These are phyloP conservation scores for Zaprionus gabonicus DNA, from an alignment of 1,140 invertebrate species.

Conservation along the genomic window DNA sequence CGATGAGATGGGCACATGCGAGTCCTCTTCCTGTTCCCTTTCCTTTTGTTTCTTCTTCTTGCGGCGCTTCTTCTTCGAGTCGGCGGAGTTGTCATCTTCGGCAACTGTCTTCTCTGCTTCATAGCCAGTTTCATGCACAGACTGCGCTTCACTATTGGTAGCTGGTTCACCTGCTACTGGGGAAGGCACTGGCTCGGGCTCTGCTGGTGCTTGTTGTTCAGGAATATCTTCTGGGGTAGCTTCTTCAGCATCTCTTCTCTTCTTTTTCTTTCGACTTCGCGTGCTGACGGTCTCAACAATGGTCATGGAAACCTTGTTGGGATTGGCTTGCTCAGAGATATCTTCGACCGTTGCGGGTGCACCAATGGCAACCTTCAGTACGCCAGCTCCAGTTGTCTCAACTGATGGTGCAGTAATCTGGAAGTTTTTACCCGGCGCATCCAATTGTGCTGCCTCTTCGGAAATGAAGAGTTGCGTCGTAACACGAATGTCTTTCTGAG, in stretches of 20 bases:
- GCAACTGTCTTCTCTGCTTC: constrained; percentile 85
- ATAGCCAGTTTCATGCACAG: constrained; percentile 84
- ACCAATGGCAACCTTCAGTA: constrained; percentile 66
- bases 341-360: constrained; percentile 24
- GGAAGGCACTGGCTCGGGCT: constrained; percentile 60
- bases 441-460: constrained; percentile 60
- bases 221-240: constrained; percentile 36
- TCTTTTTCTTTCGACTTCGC: constrained; percentile 84
- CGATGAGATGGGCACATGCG: constrained; percentile 79
- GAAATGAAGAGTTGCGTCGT: constrained; percentile 78
- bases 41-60: constrained; percentile 85
- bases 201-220: constrained; percentile 16
- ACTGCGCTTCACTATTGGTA: constrained; percentile 59
- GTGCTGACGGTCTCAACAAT: constrained; percentile 78
- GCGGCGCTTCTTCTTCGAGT: constrained; percentile 71
- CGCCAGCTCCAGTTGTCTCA: constrained; percentile 62
- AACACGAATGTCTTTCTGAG: constrained; percentile 60
- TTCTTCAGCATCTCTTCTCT: constrained; percentile 72
- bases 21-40: constrained; percentile 84
- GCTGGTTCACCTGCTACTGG: constrained; percentile 32
- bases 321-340: not conserved
- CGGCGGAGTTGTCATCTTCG: constrained; percentile 77
- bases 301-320: constrained; percentile 72
- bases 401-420: constrained; percentile 75
- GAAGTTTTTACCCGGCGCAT: constrained; percentile 58